These are phyloP conservation scores for Poeciliopsis occidentalis DNA, from an alignment of 2,113 vertebrate genomes.

Conservation along the genomic window DNA sequence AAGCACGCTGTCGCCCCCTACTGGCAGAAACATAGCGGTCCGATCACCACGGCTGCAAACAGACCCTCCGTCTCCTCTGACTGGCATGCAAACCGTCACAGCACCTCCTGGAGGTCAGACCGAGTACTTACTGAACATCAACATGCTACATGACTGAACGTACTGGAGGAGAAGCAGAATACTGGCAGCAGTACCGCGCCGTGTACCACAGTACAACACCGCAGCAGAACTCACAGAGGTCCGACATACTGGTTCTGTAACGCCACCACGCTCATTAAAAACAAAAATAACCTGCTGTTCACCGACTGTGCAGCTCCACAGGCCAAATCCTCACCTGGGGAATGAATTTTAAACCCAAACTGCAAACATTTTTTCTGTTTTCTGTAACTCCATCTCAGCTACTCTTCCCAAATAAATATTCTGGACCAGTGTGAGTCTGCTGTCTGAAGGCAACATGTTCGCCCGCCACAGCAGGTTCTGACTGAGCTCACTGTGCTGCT, in stretches of 20 bases:
- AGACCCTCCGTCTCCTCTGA: conserved; percentile 31
- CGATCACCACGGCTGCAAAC: neutral
- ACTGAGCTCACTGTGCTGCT: conserved; percentile 32
- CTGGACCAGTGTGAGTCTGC: conserved; percentile 71
- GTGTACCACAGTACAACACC: conserved; percentile 39
- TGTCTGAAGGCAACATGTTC: conserved; percentile 68
- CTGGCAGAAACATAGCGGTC: neutral
- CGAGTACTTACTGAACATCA: conserved; percentile 55
- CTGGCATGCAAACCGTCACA: conserved; percentile 56
- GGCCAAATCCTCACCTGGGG: conserved; percentile 23
- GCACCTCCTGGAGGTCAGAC: conserved; percentile 56
- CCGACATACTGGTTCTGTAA: conserved; percentile 18
- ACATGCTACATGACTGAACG: conserved; percentile 68
- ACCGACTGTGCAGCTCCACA: conserved; percentile 18
- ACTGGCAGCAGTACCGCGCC: conserved; percentile 33
- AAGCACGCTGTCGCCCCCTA: neutral
- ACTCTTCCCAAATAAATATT: conserved; percentile 22
- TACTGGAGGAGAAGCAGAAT: conserved; percentile 51
- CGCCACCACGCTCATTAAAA: too few relatives aligned
- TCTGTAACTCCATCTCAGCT: neutral
- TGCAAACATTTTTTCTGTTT: conserved; percentile 27
- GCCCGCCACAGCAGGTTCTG: conserved; percentile 45
- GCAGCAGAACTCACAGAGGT: conserved; percentile 65
- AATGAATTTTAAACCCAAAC: conserved; percentile 6
- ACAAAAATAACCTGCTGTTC: too few relatives aligned